Base-by-base conservation (phyloP, 2,797 vertebrate genomes). In the Neosilurus mollespiculum region DNA sequence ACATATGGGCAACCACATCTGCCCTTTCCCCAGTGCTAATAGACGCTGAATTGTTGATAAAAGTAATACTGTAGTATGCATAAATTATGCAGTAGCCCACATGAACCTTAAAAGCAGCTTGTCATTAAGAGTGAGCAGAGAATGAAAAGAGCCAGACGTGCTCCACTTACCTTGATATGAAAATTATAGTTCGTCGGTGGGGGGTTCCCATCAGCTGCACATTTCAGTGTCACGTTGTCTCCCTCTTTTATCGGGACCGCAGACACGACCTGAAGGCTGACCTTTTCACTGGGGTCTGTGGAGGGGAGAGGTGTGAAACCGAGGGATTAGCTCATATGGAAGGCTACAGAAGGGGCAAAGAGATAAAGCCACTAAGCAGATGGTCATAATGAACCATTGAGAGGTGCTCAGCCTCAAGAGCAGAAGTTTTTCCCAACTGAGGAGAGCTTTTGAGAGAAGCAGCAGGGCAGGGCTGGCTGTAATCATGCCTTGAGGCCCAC, bases 191-290 rank as follows among this genome's bases (percentile, higher is more conserved):
- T 95, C 85, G 95, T 93, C 0, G 98, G 98, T 87, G 96, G 92
- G 9, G 98, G 98, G 90, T 99, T 99, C 65, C 98, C 98, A 59
- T 99, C 98, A 78, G 97, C 97, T 66, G 92, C 92, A 90, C 98
- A 99, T 89, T 94, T 96, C 84, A 99, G 93, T 87, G 96, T 99
- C 90, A 99, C 89, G 86, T 96, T 96, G 91, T 95, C 96, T 4
- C 97, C 98, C 92, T 99, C 98, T 86, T 94, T 94, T 82, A 98
- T 91, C 51, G 92, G 93, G 10, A 89, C 93, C 86, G 92, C 93
- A 87, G 93, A 84, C 70, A 93, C 84, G 81, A 97, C 95, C 91
- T 95, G 88, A 84, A 99, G 96, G 85, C 87, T 91, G 88, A 99
- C 94, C 91, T 95, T 96, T 92, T 99, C 98, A 62, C 97, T 97